Percentiles rank a stretch among this genome's conserved stretches.
Evolutionary conservation across 2,797 vertebrate genomes (phyloP).

Genomic region (Paguma larvata): DNA sequence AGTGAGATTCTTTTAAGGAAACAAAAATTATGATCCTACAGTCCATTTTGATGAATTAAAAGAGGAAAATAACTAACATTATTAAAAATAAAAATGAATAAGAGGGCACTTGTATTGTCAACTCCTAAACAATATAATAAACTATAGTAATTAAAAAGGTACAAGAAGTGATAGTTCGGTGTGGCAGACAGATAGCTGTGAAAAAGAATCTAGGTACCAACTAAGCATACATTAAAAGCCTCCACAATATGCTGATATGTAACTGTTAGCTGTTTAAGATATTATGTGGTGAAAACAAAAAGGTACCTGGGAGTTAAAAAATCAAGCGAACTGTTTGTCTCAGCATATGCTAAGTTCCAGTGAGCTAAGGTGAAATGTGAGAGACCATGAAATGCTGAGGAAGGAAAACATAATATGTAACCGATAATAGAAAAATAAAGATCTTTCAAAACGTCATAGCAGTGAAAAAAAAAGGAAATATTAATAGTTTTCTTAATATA

Average conservation of each 20-base stretch:
- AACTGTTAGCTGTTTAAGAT: background rate
- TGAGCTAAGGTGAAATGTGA: background rate
- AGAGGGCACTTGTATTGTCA: background rate
- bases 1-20: background rate
- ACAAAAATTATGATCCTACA: background rate
- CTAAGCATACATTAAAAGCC: background rate
- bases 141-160: background rate
- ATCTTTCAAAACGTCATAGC: background rate
- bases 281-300: background rate
- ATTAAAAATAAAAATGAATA: background rate
- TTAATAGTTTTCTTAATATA: background rate
- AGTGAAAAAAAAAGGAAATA: background rate
- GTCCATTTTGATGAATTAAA: background rate
- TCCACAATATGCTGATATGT: too few relatives aligned
- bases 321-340: background rate
- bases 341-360: background rate
- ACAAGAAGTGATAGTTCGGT: background rate
- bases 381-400: background rate
- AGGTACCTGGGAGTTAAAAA: background rate
- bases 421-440: background rate
- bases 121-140: background rate
- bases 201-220: background rate
- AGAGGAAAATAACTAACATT: background rate
- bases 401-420: background rate
- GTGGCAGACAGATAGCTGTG: background rate